Percentiles rank a stretch among this genome's conserved stretches.
Evolutionary conservation across 2,888 invertebrate genomes (phyloP).

Genomic region (Machimus atricapillus): DNA sequence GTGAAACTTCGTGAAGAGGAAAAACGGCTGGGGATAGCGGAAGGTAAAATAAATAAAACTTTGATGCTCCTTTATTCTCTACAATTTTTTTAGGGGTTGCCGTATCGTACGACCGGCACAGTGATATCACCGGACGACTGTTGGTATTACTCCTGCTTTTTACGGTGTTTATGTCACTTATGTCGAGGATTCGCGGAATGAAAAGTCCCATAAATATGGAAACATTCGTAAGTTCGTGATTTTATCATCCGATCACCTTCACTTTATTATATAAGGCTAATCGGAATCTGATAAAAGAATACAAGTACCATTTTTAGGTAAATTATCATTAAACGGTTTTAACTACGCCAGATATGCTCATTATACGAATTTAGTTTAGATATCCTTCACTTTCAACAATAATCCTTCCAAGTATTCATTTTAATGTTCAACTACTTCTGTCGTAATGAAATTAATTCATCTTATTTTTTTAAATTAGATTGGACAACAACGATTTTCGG

Average conservation of each 20-base stretch:
- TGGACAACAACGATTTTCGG: too few relatives aligned
- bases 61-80: not conserved
- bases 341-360: too few relatives aligned
- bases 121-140: slow-evolving; percentile 75
- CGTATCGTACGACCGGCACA: slow-evolving; percentile 82
- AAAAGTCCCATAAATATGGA: slow-evolving; percentile 76
- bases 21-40: slow-evolving; percentile 77
- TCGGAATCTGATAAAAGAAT: too few relatives aligned
- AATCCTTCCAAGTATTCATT: too few relatives aligned
- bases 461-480: too few relatives aligned
- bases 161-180: slow-evolving; percentile 71
- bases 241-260: not conserved
- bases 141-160: slow-evolving; percentile 74
- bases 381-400: too few relatives aligned
- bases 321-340: too few relatives aligned
- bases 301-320: too few relatives aligned
- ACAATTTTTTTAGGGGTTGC: slow-evolving; percentile 67
- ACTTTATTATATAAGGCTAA: not conserved
- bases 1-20: slow-evolving; percentile 88
- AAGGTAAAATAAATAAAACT: slow-evolving; percentile 64
- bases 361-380: too few relatives aligned
- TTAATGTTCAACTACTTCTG: too few relatives aligned
- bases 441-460: too few relatives aligned
- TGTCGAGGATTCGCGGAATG: slow-evolving; percentile 72
- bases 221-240: slow-evolving; percentile 69